Evolutionary conservation across 2,797 vertebrate species (phyloP), one percentile per base, ranked within the genome.

Genomic region (Mus spretus): DNA sequence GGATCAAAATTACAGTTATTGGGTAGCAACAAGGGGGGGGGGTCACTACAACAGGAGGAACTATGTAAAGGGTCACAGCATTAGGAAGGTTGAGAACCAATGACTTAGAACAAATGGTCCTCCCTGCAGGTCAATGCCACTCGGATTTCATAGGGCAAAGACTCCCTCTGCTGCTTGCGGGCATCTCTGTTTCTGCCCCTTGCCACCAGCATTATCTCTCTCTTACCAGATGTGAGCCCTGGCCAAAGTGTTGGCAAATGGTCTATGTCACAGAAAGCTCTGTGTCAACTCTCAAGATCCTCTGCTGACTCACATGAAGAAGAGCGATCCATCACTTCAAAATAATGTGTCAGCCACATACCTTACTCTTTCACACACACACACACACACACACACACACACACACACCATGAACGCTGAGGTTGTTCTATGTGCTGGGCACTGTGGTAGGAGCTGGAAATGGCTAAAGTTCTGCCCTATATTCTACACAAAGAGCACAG

Each of bases 341-440:
- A 15, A 13, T 4, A 19, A 19, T n/a, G 83, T 9, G 1, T 22
- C 95, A 6, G 0, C 24, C 8, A n/a, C 7, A 10, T 0, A 1
- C 44, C 31, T 15, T 22, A 19, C 8, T 13, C 1, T 57, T 70
- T 92, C 85, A 47, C 63, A 50, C 10, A 50, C 50, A 50, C 84
- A 40, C 22, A 12, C 0, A 14, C 12, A 24, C 84, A 40, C 28
- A 40, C 22, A 12, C 0, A 14, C 12, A 20, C 47, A 47, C 83
- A 40, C 28, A 40, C 19, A 8, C 0, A 15, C 15, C 31, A 24
- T 22, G n/a, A 79, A 59, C 1, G 6, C 78, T 12, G 40, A 63
- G 15, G 7, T 53, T 50, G 31, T 83, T 57, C 50, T 53, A 1
- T 10, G 0, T 20, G 22, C 55, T 20, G 6, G 50, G 24, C 19